phyloP scores from a whole-genome alignment of 2,797 vertebrate genomes.

The Tauraco hartlaubi region DNA sequence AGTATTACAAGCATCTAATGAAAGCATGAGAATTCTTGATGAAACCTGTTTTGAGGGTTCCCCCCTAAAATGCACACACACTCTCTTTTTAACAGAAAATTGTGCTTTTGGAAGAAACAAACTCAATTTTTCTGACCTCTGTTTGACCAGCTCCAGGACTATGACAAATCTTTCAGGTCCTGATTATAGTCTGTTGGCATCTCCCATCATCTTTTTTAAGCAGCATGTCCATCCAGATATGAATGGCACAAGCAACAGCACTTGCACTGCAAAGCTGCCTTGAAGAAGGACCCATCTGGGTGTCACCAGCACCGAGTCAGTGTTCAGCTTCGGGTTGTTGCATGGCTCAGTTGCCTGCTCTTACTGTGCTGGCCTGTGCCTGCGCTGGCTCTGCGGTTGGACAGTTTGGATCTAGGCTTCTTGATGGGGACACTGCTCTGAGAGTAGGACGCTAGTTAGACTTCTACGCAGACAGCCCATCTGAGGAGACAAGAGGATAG shows the following conservation, averaged over 20 bases:
- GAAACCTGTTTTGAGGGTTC: not conserved
- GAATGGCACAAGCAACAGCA: not conserved
- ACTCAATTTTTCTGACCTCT: not conserved
- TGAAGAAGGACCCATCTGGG: not conserved
- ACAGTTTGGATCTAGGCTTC: not conserved
- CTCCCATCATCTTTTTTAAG: not conserved
- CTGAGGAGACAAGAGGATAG: not conserved
- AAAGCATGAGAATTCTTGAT: not conserved
- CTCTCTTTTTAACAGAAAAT: not conserved
- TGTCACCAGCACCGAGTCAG: not conserved
- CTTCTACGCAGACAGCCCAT: not conserved
- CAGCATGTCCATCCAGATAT: not conserved
- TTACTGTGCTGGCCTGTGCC: not conserved
- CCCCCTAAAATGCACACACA: not conserved
- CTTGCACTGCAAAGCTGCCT: not conserved
- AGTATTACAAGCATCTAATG: not conserved
- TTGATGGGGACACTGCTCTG: fast-evolving
- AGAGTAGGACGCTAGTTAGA: not conserved
- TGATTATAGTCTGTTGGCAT: not conserved
- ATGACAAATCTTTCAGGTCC: not conserved
- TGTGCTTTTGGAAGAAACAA: not conserved
- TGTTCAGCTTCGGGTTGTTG: not conserved
- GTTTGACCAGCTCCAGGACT: not conserved
- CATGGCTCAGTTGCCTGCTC: not conserved
- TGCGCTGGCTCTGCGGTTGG: not conserved